Evolutionary conservation across 2,113 vertebrate species (phyloP).

Genomic region (Pluvialis apricaria): DNA sequence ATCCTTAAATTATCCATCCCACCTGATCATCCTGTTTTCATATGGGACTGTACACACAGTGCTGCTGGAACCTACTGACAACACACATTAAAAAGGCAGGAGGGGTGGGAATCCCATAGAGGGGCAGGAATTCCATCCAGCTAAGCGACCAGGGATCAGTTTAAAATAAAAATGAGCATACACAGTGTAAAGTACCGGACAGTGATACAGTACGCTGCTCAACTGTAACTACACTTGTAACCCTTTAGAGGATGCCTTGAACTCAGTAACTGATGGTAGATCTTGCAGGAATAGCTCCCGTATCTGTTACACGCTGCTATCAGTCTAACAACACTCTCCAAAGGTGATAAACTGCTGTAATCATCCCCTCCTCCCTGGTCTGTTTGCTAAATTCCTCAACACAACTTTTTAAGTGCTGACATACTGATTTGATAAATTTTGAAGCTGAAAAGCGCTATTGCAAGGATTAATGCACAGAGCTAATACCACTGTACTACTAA

Average conservation of each 20-base stretch:
- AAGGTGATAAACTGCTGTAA: not conserved
- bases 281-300: not conserved
- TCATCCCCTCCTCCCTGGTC: not conserved
- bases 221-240: not conserved
- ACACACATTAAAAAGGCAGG: not conserved
- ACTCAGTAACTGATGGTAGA: not conserved
- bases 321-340: not conserved
- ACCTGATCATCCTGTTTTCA: not conserved
- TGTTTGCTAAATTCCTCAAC: not conserved
- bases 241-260: not conserved
- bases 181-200: not conserved
- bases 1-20: not conserved
- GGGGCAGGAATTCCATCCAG: not conserved
- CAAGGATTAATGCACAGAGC: not conserved
- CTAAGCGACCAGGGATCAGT: not conserved
- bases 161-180: not conserved
- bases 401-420: not conserved
- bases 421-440: not conserved
- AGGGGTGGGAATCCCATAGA: not conserved
- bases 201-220: not conserved
- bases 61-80: not conserved
- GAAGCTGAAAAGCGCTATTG: not conserved
- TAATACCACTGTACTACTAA: not conserved
- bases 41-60: not conserved
- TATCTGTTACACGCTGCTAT: not conserved